A percentile compares a stretch with the other conserved stretches of the same genome.
Evolutionary conservation across 2,797 vertebrate genomes (phyloP).

Genomic region (Hoplostethus atlanticus): DNA sequence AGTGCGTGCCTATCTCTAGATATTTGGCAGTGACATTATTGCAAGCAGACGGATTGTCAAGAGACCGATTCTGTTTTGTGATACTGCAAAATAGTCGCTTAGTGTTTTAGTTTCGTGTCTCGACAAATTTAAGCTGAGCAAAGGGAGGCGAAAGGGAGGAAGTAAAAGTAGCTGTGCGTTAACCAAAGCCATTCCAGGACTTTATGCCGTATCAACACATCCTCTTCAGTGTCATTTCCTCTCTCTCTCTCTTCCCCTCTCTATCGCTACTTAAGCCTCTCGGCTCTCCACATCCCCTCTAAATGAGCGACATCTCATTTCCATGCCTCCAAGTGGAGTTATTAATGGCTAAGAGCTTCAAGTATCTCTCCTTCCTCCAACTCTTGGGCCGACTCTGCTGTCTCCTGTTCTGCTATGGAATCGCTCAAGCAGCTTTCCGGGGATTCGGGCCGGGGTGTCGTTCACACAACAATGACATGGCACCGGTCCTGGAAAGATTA

Average conservation of each 20-base stretch:
- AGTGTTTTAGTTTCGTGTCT: too few relatives aligned
- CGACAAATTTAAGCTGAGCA: too few relatives aligned
- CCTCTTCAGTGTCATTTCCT: constrained; percentile 16
- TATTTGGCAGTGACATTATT: too few relatives aligned
- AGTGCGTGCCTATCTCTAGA: too few relatives aligned
- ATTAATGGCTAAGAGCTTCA: constrained; percentile 53
- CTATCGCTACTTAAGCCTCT: constrained; percentile 21
- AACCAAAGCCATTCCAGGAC: constrained; percentile 1
- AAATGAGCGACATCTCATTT: constrained; percentile 42
- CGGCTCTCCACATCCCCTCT: constrained; percentile 4
- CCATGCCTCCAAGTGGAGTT: constrained; percentile 35
- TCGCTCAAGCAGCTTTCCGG: constrained; percentile 38
- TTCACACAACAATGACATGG: constrained; percentile 43
- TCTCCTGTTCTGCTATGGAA: constrained; percentile 39
- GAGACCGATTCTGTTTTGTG: too few relatives aligned
- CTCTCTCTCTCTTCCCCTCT: neutral
- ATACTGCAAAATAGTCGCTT: too few relatives aligned
- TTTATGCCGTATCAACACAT: neutral
- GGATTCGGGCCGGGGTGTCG: neutral
- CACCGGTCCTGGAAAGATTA: constrained; percentile 53
- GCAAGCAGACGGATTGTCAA: too few relatives aligned
- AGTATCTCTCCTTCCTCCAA: constrained; percentile 26
- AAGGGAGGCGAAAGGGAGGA: too few relatives aligned
- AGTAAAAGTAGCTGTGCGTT: neutral
- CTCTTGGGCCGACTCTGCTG: constrained; percentile 24